These are phyloP conservation scores for Nasonia vitripennis DNA, from an alignment of 1,140 invertebrate species.

Conservation along the genomic window DNA sequence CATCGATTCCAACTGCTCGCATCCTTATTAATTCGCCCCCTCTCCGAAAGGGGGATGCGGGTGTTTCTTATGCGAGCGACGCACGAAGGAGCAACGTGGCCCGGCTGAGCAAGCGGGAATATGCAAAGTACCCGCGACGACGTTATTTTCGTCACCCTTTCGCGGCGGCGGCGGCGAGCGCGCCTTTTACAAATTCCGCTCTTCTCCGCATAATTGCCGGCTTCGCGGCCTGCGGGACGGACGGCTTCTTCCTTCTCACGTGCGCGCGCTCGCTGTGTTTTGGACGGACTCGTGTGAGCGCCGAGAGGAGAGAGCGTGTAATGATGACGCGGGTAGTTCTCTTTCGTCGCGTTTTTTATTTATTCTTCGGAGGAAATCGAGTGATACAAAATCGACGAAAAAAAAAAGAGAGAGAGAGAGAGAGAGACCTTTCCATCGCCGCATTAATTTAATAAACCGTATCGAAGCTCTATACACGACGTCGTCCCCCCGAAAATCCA, in stretches of 20 bases:
- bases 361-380: not conserved
- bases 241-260: not conserved
- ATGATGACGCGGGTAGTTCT: not conserved
- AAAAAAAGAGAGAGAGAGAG: too few relatives aligned
- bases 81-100: conserved; percentile 13
- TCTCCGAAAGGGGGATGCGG: conserved; percentile 31
- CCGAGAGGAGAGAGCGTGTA: too few relatives aligned
- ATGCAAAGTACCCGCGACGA: conserved; percentile 49
- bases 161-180: not conserved
- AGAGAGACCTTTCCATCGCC: too few relatives aligned
- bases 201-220: conserved; percentile 33
- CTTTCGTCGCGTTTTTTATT: not conserved
- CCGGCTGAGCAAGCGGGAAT: not conserved
- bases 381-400: too few relatives aligned
- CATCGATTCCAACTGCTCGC: not conserved
- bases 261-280: not conserved
- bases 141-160: conserved; percentile 44
- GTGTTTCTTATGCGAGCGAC: conserved; percentile 39
- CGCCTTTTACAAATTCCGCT: conserved; percentile 31
- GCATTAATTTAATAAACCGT: not conserved
- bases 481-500: not conserved
- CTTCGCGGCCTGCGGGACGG: not conserved
- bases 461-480: too few relatives aligned
- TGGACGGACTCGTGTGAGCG: too few relatives aligned
- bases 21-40: conserved; percentile 34